phyloP scores from a whole-genome alignment of 2,888 invertebrate genomes.

The Lepidonotus clava region DNA sequence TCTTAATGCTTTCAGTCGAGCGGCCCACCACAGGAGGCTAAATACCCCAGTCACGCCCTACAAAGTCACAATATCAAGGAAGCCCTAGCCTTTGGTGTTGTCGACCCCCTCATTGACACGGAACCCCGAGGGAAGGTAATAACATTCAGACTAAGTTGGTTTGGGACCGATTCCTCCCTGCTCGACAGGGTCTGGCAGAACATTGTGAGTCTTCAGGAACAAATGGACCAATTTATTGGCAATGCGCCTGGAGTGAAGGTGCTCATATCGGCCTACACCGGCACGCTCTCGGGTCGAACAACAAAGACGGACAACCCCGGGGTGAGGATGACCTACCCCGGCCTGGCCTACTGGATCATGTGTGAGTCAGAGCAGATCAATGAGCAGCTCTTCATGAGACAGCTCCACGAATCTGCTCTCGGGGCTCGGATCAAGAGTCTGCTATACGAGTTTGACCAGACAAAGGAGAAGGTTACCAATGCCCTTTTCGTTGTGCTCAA shows the following conservation, averaged over 20 bases:
- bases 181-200: conserved; percentile 3
- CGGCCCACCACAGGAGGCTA: not conserved
- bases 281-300: not conserved
- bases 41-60: not conserved
- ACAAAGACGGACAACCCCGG: not conserved
- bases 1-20: no score
- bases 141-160: not conserved
- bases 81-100: not conserved
- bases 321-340: not conserved
- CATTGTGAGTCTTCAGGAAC: not conserved
- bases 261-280: not conserved
- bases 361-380: not conserved
- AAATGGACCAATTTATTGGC: not conserved
- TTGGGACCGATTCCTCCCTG: not conserved
- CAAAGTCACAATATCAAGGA: conserved; percentile 19
- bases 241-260: not conserved
- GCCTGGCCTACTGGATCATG: not conserved
- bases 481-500: not conserved
- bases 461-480: not conserved
- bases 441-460: not conserved
- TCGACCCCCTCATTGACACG: not conserved
- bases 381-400: not conserved
- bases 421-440: conserved; percentile 1
- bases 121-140: not conserved
- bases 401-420: not conserved